Conservation (phyloP, 2,888 invertebrate genomes). For the Ferrisia virgata region DNA sequence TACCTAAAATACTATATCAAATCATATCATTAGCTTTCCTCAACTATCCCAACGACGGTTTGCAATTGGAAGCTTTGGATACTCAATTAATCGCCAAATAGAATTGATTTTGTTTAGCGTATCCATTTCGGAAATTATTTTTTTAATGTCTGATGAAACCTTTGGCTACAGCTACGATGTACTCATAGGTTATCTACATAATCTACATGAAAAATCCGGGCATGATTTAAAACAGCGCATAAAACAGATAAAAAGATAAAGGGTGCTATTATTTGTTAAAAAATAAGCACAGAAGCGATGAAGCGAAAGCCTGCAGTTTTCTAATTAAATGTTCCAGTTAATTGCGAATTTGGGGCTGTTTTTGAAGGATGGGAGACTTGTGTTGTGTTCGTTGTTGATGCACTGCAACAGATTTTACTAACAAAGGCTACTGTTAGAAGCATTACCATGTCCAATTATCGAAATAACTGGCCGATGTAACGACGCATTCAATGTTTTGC, state of each 20-base stretch:
- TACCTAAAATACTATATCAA: too few relatives aligned
- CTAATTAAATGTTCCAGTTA: constrained; percentile 46
- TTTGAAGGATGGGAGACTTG: constrained; percentile 31
- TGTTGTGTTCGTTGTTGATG: constrained; percentile 42
- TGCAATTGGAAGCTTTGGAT: neutral
- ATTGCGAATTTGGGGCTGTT: constrained; percentile 39
- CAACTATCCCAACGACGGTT: neutral
- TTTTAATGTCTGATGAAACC: neutral
- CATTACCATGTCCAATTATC: constrained; percentile 45
- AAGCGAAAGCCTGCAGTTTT: constrained; percentile 37
- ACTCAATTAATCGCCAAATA: neutral
- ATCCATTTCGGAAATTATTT: neutral
- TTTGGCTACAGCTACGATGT: neutral
- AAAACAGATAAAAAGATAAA: constrained; percentile 21
- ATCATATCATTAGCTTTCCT: too few relatives aligned
- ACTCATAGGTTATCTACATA: too few relatives aligned
- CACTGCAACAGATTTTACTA: constrained; percentile 42
- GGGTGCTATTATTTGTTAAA: constrained; percentile 17
- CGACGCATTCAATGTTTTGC: neutral
- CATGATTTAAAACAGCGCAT: neutral
- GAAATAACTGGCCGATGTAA: constrained; percentile 30
- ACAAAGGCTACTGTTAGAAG: constrained; percentile 42
- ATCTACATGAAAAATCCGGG: neutral
- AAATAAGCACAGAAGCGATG: constrained; percentile 7
- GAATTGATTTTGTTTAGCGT: neutral